Conservation (phyloP, 35 echinoderm and acorn worm genomes). For the Ophioderma brevispina region DNA sequence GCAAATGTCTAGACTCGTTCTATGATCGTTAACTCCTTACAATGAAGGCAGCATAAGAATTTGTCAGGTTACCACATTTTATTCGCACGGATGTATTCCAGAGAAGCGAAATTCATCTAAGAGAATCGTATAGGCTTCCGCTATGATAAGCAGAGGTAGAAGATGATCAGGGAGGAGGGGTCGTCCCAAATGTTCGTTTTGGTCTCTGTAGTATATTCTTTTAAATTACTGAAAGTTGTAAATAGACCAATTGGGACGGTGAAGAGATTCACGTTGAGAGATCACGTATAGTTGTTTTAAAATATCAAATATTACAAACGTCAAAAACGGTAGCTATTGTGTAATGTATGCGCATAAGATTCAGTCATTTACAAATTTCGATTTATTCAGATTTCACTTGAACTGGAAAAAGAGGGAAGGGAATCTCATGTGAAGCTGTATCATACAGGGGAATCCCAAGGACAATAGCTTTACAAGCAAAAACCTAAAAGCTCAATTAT, state of each 20-base stretch:
- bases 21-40: background rate
- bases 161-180: background rate
- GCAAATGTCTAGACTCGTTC: background rate
- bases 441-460: too few species aligned
- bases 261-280: too few species aligned
- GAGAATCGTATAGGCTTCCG: background rate
- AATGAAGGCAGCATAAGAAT: slow-evolving; percentile 3
- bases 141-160: background rate
- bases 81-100: background rate
- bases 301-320: too few species aligned
- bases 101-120: slow-evolving; percentile 6
- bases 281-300: too few species aligned
- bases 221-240: background rate
- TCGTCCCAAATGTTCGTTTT: slow-evolving; percentile 14
- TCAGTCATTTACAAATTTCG: too few species aligned
- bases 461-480: too few species aligned
- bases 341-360: too few species aligned
- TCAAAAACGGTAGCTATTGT: too few species aligned
- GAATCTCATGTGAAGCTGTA: too few species aligned
- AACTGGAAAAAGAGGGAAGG: too few species aligned
- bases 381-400: too few species aligned
- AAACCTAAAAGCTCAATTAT: too few species aligned
- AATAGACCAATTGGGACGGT: background rate
- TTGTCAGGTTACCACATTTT: background rate
- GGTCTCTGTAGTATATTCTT: background rate